Conservation (phyloP, 2,797 vertebrate species). For the Setipinna tenuifilis region DNA sequence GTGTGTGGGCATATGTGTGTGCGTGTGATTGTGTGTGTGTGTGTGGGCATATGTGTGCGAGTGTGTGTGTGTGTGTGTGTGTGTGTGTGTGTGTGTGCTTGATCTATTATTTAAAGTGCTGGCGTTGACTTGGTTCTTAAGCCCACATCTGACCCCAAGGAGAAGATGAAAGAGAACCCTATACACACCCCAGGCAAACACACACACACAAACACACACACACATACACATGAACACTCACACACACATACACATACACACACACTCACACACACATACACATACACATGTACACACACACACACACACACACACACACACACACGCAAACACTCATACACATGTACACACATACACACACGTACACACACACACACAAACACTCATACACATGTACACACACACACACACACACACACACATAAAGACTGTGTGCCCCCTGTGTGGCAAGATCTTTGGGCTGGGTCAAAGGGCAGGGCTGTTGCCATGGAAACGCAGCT, state of each 20-base stretch:
- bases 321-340: neutral
- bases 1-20: neutral
- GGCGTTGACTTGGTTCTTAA: conserved; percentile 3
- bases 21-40: conserved; percentile 6
- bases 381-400: neutral
- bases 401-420: conserved; percentile 5
- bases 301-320: too few species aligned
- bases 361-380: neutral
- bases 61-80: conserved; percentile 5
- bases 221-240: neutral
- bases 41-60: neutral
- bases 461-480: neutral
- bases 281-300: too few species aligned
- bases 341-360: too few species aligned
- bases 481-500: neutral
- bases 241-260: neutral
- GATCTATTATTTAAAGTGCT: conserved; percentile 21
- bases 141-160: conserved; percentile 10
- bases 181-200: neutral
- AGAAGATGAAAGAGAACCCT: neutral
- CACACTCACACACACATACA: neutral
- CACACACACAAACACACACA: neutral
- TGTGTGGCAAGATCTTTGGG: neutral
- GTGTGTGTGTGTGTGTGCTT: conserved; percentile 6
- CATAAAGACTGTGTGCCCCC: neutral